Base-by-base conservation (phyloP, 2,113 vertebrate genomes). In the Pandion haliaetus region DNA sequence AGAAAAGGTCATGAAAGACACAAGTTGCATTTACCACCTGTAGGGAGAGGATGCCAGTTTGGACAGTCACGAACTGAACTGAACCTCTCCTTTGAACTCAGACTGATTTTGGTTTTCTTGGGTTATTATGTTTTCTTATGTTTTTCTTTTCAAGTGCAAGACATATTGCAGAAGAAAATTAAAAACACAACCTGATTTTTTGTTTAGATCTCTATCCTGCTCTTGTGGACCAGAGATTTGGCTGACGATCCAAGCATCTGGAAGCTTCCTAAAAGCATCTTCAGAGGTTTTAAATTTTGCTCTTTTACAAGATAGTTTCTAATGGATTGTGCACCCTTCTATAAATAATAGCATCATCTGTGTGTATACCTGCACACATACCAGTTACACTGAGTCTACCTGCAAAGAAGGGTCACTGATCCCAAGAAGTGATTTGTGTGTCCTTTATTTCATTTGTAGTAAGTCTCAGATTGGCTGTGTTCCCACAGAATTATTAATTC, bases 151-250 rank as follows among this genome's bases (percentile, higher is more conserved):
- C 78, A 80, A 96, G 44, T 87, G n/a, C 66, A 94, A 91, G 87
- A 93, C 38, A 72, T 70, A 83, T 40, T 73, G 58, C 40, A 85
- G 74, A 49, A 91, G 62, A 94, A 95, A 96, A 97, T 90, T 91
- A 55, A 93, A 95, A 96, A 87, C 78, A 87, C n/a, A 49, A 62
- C 19, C 28, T 62, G 36, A 8, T 94, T 71, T 57, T 88, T 67
- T n/a, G n/a, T n/a, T 66, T 54, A 87, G 45, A 94, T 96, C 42
- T 90, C 10, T 20, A 50, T 89, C 50, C 54, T 93, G 54, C 42
- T 77, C 55, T 91, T 78, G 62, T 85, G 61, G 58, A 86, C 71
- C 74, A 94, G 89, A 95, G 66, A 87, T 95, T 94, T 96, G 81
- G 84, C 91, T 93, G 67, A 47, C 29, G 73, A 77, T 55, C 32